Conservation (phyloP, 2,888 invertebrate genomes). For the Diaphora mendica region DNA sequence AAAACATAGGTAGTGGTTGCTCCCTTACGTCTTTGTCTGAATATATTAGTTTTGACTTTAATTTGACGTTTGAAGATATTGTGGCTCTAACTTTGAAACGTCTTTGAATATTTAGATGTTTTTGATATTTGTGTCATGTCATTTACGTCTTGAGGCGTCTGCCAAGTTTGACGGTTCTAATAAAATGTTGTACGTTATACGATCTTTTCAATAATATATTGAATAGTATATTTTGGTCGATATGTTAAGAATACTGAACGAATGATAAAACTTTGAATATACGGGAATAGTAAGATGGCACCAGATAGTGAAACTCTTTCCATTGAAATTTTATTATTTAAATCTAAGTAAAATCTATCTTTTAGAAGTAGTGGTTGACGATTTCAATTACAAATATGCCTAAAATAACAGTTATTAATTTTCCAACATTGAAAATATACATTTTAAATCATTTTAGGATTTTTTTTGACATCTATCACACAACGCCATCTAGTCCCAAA, state of each 20-base stretch:
- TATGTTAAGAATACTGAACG: background rate
- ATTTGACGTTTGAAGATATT: conserved; percentile 47
- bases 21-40: conserved; percentile 37
- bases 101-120: conserved; percentile 22
- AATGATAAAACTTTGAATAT: background rate
- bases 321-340: too few relatives aligned
- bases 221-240: background rate
- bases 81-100: conserved; percentile 23
- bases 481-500: too few relatives aligned
- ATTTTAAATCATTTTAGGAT: too few relatives aligned
- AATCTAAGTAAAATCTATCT: too few relatives aligned
- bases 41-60: conserved; percentile 47
- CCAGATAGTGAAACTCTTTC: too few relatives aligned
- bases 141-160: background rate
- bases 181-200: background rate
- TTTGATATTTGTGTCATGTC: background rate
- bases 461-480: too few relatives aligned
- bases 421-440: too few relatives aligned
- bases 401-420: too few relatives aligned
- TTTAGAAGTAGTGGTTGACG: too few relatives aligned
- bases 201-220: background rate
- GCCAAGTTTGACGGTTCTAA: background rate
- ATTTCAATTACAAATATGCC: too few relatives aligned
- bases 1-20: conserved; percentile 55
- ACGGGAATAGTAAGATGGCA: background rate